Evolutionary conservation across 2,888 invertebrate species (phyloP).

Genomic region (Sthenelais limicola): DNA sequence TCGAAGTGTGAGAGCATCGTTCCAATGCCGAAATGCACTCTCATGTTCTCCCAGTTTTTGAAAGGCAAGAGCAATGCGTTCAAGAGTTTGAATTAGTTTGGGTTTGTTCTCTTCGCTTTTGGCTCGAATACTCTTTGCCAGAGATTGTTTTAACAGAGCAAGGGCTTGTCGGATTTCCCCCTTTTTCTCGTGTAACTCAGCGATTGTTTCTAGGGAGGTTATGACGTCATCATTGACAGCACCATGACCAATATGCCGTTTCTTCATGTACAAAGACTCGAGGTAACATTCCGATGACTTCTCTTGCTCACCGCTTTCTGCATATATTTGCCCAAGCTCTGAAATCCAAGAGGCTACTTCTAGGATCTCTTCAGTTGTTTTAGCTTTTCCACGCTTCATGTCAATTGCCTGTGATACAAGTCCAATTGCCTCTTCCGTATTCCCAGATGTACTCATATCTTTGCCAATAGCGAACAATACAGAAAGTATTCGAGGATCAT

Average conservation of each 20-base stretch:
- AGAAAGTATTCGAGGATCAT: not conserved
- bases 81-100: not conserved
- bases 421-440: not conserved
- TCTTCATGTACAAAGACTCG: conserved; percentile 23
- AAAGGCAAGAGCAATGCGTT: not conserved
- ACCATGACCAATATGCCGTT: not conserved
- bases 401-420: not conserved
- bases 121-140: not conserved
- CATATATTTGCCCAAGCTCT: conserved; percentile 3
- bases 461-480: conserved; percentile 3
- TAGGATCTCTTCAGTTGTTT: not conserved
- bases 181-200: conserved; percentile 4
- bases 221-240: conserved; percentile 18
- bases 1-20: not conserved
- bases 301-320: conserved; percentile 8
- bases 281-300: conserved; percentile 18
- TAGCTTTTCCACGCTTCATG: not conserved
- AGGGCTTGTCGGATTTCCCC: conserved; percentile 9
- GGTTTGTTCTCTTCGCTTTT: not conserved
- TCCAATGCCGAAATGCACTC: conserved; percentile 6
- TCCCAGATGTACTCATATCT: not conserved
- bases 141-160: conserved; percentile 2
- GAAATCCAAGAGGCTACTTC: conserved; percentile 19
- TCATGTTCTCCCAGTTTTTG: not conserved
- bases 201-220: conserved; percentile 9